phyloP scores from a whole-genome alignment of 2,888 invertebrate species.

The Sacculina carcini region DNA sequence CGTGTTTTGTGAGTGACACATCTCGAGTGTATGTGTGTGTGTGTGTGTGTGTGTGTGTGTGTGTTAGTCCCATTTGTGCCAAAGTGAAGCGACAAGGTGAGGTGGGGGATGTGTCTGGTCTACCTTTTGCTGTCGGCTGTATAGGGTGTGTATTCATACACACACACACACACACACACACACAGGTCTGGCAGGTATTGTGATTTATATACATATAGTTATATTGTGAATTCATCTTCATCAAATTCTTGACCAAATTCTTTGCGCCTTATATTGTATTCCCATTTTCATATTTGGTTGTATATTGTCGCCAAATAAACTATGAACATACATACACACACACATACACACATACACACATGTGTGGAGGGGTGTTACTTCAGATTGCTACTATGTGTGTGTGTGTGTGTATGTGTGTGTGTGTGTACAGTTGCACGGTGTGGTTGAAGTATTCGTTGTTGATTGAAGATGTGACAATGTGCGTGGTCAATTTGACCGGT shows the following conservation, averaged over 20 bases:
- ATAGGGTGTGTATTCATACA: constrained; percentile 32
- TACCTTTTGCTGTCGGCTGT: constrained; percentile 50
- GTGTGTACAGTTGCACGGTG: constrained; percentile 34
- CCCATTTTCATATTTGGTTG: background rate
- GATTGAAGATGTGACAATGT: constrained; percentile 40
- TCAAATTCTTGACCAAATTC: too few relatives aligned
- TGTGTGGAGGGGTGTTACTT: background rate
- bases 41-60: background rate
- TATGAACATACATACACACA: too few relatives aligned
- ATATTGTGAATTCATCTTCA: too few relatives aligned
- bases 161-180: background rate
- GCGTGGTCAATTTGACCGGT: constrained; percentile 49
- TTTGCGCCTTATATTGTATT: too few relatives aligned
- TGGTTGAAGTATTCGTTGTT: constrained; percentile 57
- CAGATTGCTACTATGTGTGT: too few relatives aligned
- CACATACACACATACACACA: too few relatives aligned
- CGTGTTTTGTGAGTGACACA: too few relatives aligned
- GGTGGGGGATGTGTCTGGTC: constrained; percentile 44
- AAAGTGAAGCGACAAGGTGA: constrained; percentile 44
- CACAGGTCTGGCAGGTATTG: too few relatives aligned
- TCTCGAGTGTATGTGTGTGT: too few relatives aligned
- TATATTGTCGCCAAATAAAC: background rate
- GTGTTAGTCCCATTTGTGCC: constrained; percentile 38
- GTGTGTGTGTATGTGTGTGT: background rate
- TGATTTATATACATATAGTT: too few relatives aligned